Percentiles rank a stretch among this genome's conserved stretches.
Conservation (phyloP, 2,113 vertebrate species). For the Barnardius zonarius region DNA sequence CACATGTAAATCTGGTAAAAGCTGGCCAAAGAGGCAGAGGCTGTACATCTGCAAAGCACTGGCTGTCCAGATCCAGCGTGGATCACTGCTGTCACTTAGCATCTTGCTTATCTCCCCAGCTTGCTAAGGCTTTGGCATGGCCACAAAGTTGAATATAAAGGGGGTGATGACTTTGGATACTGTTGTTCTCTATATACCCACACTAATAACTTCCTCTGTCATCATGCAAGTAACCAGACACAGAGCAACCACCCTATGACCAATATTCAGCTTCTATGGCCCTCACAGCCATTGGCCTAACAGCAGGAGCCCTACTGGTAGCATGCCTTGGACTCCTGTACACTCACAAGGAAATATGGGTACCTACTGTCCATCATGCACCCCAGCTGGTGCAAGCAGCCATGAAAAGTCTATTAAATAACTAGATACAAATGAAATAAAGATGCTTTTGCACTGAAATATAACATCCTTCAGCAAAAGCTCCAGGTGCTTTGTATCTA, state of each 20-base stretch:
- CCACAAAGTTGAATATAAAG: background rate
- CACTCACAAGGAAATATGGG: accelerated
- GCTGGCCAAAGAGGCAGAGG: background rate
- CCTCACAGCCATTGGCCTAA: background rate
- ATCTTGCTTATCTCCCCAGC: background rate
- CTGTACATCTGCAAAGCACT: background rate
- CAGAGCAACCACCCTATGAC: background rate
- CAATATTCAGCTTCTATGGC: background rate
- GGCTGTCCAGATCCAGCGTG: background rate
- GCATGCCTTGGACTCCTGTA: background rate
- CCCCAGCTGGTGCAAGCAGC: background rate
- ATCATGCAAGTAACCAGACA: background rate
- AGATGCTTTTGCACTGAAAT: background rate
- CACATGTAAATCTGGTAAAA: background rate
- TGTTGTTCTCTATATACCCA: background rate
- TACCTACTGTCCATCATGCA: background rate
- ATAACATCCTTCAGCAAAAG: background rate
- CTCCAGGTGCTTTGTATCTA: background rate
- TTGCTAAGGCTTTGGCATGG: background rate
- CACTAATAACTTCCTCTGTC: background rate
- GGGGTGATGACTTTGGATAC: background rate
- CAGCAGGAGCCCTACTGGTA: background rate
- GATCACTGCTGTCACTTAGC: background rate
- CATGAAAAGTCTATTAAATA: background rate
- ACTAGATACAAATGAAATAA: background rate